phyloP scores from a whole-genome alignment of 1,140 invertebrate species.

The Brachionus rotundiformis region DNA sequence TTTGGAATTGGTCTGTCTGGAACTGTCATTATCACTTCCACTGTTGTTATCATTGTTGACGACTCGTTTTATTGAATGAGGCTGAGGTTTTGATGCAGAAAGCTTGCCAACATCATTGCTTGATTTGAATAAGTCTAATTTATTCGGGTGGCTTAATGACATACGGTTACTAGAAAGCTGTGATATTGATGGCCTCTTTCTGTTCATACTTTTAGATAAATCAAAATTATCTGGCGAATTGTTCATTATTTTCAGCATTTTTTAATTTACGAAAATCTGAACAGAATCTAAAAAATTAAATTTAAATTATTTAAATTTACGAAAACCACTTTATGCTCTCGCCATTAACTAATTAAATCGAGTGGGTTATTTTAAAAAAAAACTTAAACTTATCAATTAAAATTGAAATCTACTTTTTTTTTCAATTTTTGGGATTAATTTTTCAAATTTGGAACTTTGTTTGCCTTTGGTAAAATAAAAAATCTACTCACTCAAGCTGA shows the following conservation, averaged over 20 bases:
- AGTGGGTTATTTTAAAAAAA: constrained; percentile 6
- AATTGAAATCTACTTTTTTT: neutral
- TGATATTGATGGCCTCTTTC: neutral
- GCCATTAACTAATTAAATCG: neutral
- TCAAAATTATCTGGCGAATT: constrained; percentile 8
- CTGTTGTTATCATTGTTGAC: neutral
- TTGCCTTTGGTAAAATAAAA: constrained; percentile 12
- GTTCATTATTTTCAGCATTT: constrained; percentile 42
- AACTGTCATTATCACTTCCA: constrained; percentile 21
- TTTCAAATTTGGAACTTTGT: neutral
- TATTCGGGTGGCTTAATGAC: neutral
- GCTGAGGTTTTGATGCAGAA: neutral
- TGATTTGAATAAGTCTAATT: neutral
- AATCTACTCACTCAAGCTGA: neutral
- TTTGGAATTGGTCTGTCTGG: neutral
- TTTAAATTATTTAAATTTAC: neutral
- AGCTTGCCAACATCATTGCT: neutral
- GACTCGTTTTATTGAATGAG: neutral
- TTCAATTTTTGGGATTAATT: neutral
- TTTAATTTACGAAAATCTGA: constrained; percentile 23
- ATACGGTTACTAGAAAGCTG: neutral
- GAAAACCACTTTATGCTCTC: constrained; percentile 4
- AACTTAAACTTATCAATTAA: neutral
- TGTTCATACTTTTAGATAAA: neutral
- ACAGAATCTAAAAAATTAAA: constrained; percentile 16